Conservation (phyloP, 2,888 invertebrate genomes). For the Escarpia spicata region DNA sequence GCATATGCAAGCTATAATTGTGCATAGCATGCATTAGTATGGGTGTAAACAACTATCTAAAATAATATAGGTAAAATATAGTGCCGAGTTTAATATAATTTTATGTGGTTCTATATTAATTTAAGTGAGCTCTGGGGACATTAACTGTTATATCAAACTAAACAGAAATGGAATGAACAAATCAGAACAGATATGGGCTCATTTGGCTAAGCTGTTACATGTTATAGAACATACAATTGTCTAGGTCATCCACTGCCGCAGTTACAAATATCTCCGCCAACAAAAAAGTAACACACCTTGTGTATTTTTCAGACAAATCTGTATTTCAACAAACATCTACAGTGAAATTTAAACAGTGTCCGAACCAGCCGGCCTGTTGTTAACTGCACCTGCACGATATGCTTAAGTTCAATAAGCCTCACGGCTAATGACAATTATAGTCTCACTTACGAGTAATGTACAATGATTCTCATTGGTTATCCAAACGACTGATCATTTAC, state of each 20-base stretch:
- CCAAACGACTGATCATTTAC: too few relatives aligned
- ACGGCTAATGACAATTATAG: not conserved
- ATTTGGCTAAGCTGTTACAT: not conserved
- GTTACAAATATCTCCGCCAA: not conserved
- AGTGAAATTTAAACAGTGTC: not conserved
- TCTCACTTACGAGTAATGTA: not conserved
- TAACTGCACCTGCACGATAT: not conserved
- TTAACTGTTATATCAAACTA: not conserved
- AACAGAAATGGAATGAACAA: not conserved
- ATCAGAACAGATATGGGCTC: not conserved
- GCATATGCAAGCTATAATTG: not conserved
- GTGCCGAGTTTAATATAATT: not conserved
- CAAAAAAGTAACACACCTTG: not conserved
- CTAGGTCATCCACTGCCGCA: not conserved
- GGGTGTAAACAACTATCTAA: not conserved
- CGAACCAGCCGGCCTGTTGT: not conserved
- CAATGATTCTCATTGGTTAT: not conserved
- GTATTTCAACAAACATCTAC: not conserved
- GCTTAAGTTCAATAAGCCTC: not conserved
- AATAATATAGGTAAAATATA: not conserved
- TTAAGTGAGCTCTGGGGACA: not conserved
- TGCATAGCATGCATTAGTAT: not conserved
- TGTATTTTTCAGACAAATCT: conserved; percentile 13
- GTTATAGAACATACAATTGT: not conserved
- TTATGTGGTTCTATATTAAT: not conserved